Evolutionary conservation across 2,113 vertebrate genomes (phyloP).

Genomic region (Microtus ochrogaster): DNA sequence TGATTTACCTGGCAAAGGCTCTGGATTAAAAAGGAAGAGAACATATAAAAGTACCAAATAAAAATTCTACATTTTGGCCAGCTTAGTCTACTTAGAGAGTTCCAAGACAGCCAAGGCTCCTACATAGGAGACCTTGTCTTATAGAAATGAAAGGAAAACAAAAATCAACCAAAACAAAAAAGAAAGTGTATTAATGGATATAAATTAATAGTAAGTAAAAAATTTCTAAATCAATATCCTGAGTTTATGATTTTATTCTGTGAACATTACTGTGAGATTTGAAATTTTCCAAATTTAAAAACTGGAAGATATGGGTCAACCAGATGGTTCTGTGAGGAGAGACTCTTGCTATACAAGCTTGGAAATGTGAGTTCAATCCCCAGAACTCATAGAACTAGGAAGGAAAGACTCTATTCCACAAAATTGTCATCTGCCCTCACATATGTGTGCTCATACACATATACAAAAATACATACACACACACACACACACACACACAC

Average conservation of each 20-base stretch:
- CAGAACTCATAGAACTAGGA: neutral
- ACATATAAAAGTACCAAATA: neutral
- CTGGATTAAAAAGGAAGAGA: neutral
- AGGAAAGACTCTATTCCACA: neutral
- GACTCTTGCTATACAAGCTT: neutral
- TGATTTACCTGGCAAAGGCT: neutral
- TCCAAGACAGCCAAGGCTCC: neutral
- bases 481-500: neutral
- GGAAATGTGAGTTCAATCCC: neutral
- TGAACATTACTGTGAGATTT: neutral
- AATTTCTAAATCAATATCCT: slow-evolving; percentile 81
- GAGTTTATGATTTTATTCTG: neutral
- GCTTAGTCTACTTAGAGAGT: neutral
- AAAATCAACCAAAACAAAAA: neutral
- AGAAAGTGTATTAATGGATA: neutral
- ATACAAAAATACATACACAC: neutral
- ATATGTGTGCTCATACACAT: neutral
- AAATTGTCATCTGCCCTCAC: neutral
- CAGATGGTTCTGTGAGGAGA: neutral
- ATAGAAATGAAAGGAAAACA: neutral
- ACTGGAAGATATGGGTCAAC: neutral
- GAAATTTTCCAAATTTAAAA: neutral
- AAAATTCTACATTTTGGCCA: neutral
- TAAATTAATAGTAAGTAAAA: no score
- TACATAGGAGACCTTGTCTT: neutral